Evolutionary conservation across 1,140 invertebrate species (phyloP), one percentile per base, ranked within the genome.

Genomic region (Monochamus saltuarius): DNA sequence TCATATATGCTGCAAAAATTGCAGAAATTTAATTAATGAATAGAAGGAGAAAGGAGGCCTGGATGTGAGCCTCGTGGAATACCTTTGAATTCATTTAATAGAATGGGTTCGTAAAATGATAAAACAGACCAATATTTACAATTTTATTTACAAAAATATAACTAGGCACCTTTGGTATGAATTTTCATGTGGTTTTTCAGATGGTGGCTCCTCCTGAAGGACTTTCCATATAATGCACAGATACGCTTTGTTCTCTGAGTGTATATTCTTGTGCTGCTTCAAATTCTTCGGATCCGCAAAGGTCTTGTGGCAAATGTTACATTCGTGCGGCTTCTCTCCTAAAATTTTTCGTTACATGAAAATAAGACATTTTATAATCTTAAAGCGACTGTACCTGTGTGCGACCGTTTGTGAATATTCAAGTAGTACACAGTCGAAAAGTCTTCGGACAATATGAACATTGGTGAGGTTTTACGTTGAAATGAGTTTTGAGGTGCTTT

Each of bases 401-500:
- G 79, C 50, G 8, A 80, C 42, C 79, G 68, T 50, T 77, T 76
- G 43, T 81, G 79, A 58, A 80, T 80, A 7, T 78, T 80, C 35
- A 69, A 51, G 55, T 60, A 62, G 62, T 64, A 69, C 8, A 51
- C 38, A 1, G 68, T 68, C 17, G 62, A 64, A 47, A 75, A 4
- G 19, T 57, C 60, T 74, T 75, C 35, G 51, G 39, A 70, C 81
- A 82, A 56, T 83, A 82, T 68, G 82, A 78, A 66, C 85, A 87
- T 7, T 79, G 75, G 53, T 84, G 85, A 0, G 83, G 83, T 43
- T 83, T 77, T 42, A 83, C 81, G 0, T 83, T 82, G 1, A 83
- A 84, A 59, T 87, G 85, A 56, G 83, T 84, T 47, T 82, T 73
- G 77, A 82, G 83, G 77, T 77, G 83, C 72, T 79, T 85, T 62